These are phyloP conservation scores for Ashinkailepas kermadecensis DNA, from an alignment of 2,888 invertebrate species.

Conservation along the genomic window DNA sequence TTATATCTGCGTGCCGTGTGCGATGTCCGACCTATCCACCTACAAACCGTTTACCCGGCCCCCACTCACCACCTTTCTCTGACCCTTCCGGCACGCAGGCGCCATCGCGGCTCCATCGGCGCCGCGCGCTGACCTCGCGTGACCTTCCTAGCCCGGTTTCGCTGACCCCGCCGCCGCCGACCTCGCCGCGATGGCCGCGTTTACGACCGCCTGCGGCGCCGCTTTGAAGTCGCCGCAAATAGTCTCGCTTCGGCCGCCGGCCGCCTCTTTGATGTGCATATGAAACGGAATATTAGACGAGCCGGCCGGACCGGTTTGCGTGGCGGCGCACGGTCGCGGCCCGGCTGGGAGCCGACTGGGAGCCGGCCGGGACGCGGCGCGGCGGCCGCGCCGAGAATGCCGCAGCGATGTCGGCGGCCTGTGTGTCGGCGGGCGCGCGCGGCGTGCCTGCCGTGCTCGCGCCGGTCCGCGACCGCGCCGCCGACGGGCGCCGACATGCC, in stretches of 20 bases:
- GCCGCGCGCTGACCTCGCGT: no score
- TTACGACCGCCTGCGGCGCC: not conserved
- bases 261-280: constrained; percentile 11
- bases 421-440: not conserved
- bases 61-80: no score
- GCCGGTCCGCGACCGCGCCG: not conserved
- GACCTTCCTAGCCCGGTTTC: no score
- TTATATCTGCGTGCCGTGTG: no score
- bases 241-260: not conserved
- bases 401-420: not conserved
- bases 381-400: not conserved
- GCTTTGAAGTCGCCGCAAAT: not conserved
- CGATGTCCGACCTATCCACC: no score
- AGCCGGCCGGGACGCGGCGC: not conserved
- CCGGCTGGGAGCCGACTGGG: no score
- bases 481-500: not conserved
- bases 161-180: not conserved
- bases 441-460: not conserved
- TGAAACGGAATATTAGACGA: constrained; percentile 18
- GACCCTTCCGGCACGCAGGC: no score
- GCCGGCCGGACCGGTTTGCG: not conserved
- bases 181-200: not conserved
- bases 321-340: no score
- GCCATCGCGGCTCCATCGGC: no score
- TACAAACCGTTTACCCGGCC: no score